Evolutionary conservation across 2,888 invertebrate species (phyloP), one percentile per base, ranked within the genome.

Genomic region (Uropetala carovei): DNA sequence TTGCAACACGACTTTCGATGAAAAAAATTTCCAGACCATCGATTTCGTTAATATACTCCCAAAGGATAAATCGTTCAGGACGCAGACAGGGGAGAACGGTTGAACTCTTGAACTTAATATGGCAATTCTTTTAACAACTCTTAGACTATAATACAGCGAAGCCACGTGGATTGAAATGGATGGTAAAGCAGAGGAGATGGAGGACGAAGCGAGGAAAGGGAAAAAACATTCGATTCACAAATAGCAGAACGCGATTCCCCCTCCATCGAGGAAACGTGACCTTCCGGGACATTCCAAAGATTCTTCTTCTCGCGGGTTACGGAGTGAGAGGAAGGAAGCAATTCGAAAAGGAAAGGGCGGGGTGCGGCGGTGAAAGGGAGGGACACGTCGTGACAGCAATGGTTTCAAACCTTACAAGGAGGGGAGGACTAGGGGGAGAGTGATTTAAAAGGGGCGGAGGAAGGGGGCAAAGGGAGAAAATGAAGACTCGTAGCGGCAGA

Each of bases 271-370:
- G 75, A 22, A 75, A 75, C 75, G 75, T 75, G 75, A 75, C 75
- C 75, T 22, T 75, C 22, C 22, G 27, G 27, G 22, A 75, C 75
- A 75, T 75, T 75, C 75, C 75, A 22, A 27, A 75, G 75, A 75
- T 75, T 75, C 75, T 75, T 43, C 43, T 43, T 43, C 43, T 43
- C 43, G 43, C 43, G 43, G 43, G 43, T 43, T 75, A 75, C 27
- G 75, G 75, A 22, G 75, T 27, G 27, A 13, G 27, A 75, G 75
- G 75, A 75, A 75, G 75, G 75, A 75, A 75, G 75, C 75, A 75
- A 75, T 75, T 75, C 22, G 75, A 43, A n/a, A 43, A 43, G 83
- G 4, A 82, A 16, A 16, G 82, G 13, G 27, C 13, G 7, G 64
- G n/a, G n/a, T 10, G 10, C 10, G 22, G 16, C 83, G 56, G 14